phyloP scores from a whole-genome alignment of 2,797 vertebrate species.

The Myripristis jacobus region DNA sequence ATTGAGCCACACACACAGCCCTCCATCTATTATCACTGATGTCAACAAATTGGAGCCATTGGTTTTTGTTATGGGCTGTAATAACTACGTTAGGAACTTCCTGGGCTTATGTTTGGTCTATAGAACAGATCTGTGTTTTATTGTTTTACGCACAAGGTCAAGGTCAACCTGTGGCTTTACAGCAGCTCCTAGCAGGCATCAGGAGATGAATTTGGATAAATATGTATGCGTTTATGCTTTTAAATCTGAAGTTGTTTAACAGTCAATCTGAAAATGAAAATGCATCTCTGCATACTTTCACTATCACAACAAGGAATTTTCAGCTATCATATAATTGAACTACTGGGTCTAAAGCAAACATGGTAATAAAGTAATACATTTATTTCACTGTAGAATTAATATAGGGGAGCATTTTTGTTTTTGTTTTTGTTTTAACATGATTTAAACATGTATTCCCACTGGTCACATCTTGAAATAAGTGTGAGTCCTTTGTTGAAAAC shows the following conservation, averaged over 20 bases:
- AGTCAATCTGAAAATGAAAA: constrained; percentile 31
- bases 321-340: not conserved
- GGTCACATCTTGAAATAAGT: not conserved
- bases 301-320: not conserved
- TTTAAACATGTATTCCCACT: not conserved
- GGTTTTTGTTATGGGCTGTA: not conserved
- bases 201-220: not conserved
- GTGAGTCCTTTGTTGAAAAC: constrained; percentile 14
- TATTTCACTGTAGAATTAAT: too few species aligned
- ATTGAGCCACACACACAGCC: too few species aligned
- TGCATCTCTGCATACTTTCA: not conserved
- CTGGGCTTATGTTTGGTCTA: not conserved
- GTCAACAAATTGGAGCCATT: not conserved
- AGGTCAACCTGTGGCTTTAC: not conserved
- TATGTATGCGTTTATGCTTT: not conserved
- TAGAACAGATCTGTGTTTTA: not conserved
- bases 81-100: not conserved
- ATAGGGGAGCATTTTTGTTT: too few species aligned
- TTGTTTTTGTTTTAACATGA: not conserved
- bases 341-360: too few species aligned
- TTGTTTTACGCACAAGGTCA: too few species aligned
- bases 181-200: not conserved
- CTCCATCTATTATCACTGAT: not conserved
- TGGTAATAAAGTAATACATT: too few species aligned
- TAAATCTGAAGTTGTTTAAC: constrained; percentile 4